Base-by-base conservation (phyloP, 2,113 vertebrate genomes). In the Odobenus rosmarus region DNA sequence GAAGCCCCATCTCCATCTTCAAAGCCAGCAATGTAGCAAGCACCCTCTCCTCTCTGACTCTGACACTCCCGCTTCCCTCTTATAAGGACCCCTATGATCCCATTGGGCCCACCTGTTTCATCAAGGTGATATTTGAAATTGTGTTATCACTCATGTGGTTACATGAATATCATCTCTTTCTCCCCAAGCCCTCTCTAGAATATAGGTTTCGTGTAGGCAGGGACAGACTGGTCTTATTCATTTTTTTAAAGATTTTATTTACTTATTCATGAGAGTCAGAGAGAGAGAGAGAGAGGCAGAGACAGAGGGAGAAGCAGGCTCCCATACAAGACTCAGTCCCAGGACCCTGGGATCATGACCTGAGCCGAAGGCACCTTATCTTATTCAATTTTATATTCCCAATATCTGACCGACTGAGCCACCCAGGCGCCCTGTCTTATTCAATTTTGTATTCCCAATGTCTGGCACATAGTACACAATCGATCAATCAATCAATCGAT, bases 11-110 rank as follows among this genome's bases (percentile, higher is more conserved):
- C 55, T 79, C 36, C 81, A 31, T 7, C 59, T 24, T 85, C 74
- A 13, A n/a, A 23, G 18, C 26, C 12, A 8, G 4, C n/a, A 4
- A 7, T 8, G 18, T 3, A 3, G 33, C 1, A 4, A 2, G 10
- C 1, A 7, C 46, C 49, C 82, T 31, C 14, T 46, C 61, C 24
- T 16, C 19, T 59, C 36, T n/a, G 24, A 13, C 74, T 31, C 74
- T 13, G 13, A 39, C 13, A 16, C 49, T 71, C 36, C 64, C 16
- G 14, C 64, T 8, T 82, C 90, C 36, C n/a, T 81, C 33, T 28
- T 53, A 2, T 5, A 49, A 71, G 79, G 71, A 18, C 31, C 13
- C 31, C 15, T 39, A 26, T 12, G 79, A 18, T 26, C 46, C 51
- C 36, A 8, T 0, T 1, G 6, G 42, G 23, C 42, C 36, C 53